phyloP scores from a whole-genome alignment of 1,140 invertebrate species.

The Ceratoteleas bidentatus region DNA sequence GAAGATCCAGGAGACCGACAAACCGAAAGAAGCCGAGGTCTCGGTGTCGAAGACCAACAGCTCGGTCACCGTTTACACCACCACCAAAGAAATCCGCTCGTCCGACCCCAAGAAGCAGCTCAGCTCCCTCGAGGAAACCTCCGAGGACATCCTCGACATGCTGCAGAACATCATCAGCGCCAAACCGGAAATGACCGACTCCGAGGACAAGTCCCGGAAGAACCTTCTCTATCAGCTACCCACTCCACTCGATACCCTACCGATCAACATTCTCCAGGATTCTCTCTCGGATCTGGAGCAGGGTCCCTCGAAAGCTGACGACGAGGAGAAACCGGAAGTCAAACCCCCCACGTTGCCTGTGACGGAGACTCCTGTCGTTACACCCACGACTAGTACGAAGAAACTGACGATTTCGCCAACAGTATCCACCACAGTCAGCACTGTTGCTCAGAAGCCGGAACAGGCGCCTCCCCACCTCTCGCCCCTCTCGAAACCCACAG shows the following conservation, averaged over 20 bases:
- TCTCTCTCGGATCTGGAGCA: constrained; percentile 76
- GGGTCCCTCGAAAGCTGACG: constrained; percentile 57
- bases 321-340: constrained; percentile 28
- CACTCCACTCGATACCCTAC: constrained; percentile 76
- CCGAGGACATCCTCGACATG: constrained; percentile 86
- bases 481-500: constrained; percentile 86
- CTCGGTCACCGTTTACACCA: constrained; percentile 54
- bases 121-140: constrained; percentile 80
- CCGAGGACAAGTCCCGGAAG: constrained; percentile 72
- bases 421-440: neutral
- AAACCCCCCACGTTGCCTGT: constrained; percentile 1
- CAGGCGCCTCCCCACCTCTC: constrained; percentile 85
- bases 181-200: constrained; percentile 79
- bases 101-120: constrained; percentile 56
- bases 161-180: constrained; percentile 84
- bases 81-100: constrained; percentile 44
- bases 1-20: constrained; percentile 68
- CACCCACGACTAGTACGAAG: neutral
- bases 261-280: constrained; percentile 78
- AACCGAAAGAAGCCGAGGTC: constrained; percentile 64
- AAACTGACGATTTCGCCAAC: constrained; percentile 34
- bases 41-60: constrained; percentile 51
- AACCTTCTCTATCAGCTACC: constrained; percentile 77
- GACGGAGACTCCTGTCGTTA: neutral
- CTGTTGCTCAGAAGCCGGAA: constrained; percentile 67